These are phyloP conservation scores for Zaprionus bogoriensis DNA, from an alignment of 2,888 invertebrate species.

Conservation along the genomic window DNA sequence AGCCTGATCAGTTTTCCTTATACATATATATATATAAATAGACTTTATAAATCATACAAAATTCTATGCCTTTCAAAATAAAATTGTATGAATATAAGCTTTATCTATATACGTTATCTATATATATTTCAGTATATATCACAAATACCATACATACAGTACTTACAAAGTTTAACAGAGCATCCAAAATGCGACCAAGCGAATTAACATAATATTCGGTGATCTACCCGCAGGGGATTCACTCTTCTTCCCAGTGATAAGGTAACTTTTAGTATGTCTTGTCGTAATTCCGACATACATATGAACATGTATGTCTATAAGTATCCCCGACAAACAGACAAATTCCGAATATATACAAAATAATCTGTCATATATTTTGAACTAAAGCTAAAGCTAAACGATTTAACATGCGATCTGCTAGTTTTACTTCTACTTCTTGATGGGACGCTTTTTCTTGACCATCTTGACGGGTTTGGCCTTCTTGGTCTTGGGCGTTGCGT, in stretches of 20 bases:
- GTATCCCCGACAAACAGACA: background rate
- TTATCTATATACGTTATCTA: background rate
- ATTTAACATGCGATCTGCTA: slow-evolving; percentile 20
- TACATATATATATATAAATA: too few species aligned
- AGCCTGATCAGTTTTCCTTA: too few species aligned
- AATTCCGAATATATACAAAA: background rate
- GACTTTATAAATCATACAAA: too few species aligned
- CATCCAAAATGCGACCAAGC: background rate
- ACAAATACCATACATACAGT: too few species aligned
- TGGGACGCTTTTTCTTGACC: slow-evolving; percentile 15
- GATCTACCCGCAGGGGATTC: slow-evolving; percentile 50
- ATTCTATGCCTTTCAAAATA: too few species aligned
- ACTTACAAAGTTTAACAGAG: background rate
- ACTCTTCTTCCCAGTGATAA: slow-evolving; percentile 38
- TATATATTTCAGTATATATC: background rate
- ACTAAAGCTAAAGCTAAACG: slow-evolving; percentile 3
- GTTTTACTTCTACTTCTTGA: slow-evolving; percentile 27
- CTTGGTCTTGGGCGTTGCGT: background rate
- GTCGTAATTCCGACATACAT: too few species aligned
- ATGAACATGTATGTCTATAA: too few species aligned
- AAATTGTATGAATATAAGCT: too few species aligned
- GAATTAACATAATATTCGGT: slow-evolving; percentile 11
- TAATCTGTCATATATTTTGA: slow-evolving; percentile 4
- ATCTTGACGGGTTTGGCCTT: background rate
- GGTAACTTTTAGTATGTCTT: too few species aligned